These are phyloP conservation scores for Toxotes jaculatrix DNA, from an alignment of 2,113 vertebrate species.

Conservation along the genomic window DNA sequence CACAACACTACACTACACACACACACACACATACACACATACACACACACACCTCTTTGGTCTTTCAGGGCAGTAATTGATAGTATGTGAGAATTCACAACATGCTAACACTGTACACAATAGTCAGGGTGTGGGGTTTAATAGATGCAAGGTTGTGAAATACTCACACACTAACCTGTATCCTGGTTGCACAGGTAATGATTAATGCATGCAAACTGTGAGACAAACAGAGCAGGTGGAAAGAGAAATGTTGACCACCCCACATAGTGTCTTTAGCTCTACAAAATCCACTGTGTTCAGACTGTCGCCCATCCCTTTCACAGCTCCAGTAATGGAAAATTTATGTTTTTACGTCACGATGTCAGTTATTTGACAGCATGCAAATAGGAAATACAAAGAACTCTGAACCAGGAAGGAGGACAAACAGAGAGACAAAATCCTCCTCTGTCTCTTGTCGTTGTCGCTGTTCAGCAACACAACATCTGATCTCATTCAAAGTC, in stretches of 20 bases:
- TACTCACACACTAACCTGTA: background rate
- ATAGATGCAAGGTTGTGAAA: background rate
- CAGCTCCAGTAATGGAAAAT: fast-evolving
- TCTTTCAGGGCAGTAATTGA: background rate
- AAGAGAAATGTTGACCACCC: background rate
- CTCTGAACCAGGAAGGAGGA: background rate
- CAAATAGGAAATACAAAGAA: background rate
- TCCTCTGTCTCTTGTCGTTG: background rate
- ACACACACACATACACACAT: background rate
- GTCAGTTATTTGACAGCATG: constrained; percentile 22
- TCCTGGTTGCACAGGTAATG: constrained; percentile 42
- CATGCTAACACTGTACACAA: background rate
- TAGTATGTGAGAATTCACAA: background rate
- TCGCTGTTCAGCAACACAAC: background rate
- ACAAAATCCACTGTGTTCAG: too few relatives aligned
- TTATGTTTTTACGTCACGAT: background rate
- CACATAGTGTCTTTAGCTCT: background rate
- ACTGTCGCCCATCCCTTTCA: background rate
- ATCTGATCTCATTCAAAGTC: background rate
- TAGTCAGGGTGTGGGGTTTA: background rate
- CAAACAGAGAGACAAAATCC: too few relatives aligned
- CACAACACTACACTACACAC: too few relatives aligned
- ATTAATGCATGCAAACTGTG: background rate
- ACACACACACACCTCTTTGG: background rate
- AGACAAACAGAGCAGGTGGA: background rate